phyloP scores from a whole-genome alignment of 2,888 invertebrate species.

The Mythimna pallens region DNA sequence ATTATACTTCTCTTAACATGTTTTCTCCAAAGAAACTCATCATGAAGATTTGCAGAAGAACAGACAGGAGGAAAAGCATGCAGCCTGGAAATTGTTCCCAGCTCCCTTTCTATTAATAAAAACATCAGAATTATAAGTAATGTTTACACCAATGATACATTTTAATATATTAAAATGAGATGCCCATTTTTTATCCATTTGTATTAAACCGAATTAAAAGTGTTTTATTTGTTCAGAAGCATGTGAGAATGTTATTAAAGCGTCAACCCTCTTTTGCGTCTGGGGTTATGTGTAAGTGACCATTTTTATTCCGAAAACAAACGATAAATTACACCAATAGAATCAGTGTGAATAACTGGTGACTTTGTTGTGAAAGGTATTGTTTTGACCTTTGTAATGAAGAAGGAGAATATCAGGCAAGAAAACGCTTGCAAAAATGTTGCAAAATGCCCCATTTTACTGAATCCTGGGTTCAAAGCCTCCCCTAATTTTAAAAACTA shows the following conservation, averaged over 20 bases:
- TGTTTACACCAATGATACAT: too few species aligned
- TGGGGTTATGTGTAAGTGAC: not conserved
- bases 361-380: too few species aligned
- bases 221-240: not conserved
- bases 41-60: conserved; percentile 81
- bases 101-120: conserved; percentile 65
- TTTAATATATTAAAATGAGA: too few species aligned
- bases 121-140: not conserved
- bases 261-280: not conserved
- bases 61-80: conserved; percentile 77
- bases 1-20: conserved; percentile 80
- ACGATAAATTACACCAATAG: too few species aligned
- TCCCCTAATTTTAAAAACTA: too few species aligned
- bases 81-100: conserved; percentile 76
- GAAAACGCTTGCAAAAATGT: too few species aligned
- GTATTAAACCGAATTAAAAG: not conserved
- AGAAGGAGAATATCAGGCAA: too few species aligned
- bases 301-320: too few species aligned
- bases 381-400: too few species aligned
- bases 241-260: not conserved
- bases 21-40: conserved; percentile 84
- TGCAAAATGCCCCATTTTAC: too few species aligned
- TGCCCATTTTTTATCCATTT: not conserved
- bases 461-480: too few species aligned
- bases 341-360: not conserved